Conservation (phyloP, 2,113 vertebrate genomes). For the Hoplias malabaricus region DNA sequence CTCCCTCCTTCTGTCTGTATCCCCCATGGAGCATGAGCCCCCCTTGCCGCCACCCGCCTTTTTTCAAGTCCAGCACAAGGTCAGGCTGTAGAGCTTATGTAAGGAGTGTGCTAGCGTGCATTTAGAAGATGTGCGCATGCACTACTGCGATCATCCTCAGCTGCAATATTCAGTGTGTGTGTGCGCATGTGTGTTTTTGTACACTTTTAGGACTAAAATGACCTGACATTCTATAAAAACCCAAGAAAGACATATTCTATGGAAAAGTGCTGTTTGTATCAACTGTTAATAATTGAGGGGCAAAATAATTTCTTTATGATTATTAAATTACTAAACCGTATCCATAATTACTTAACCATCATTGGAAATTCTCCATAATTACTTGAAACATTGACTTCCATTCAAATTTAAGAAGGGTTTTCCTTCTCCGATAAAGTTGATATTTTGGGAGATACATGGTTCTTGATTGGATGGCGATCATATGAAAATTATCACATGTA, state of each 20-base stretch:
- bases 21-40: neutral
- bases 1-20: neutral
- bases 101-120: slow-evolving; percentile 21
- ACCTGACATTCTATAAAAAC: neutral
- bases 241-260: neutral
- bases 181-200: neutral
- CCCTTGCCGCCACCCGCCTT: neutral
- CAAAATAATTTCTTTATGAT: neutral
- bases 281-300: neutral
- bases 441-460: no score
- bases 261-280: neutral
- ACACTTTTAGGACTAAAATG: neutral
- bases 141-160: neutral
- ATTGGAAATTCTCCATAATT: no score
- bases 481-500: no score
- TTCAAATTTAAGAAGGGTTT: no score
- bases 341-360: no score
- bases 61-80: slow-evolving; percentile 36
- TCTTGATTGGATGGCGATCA: no score
- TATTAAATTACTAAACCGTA: no score
- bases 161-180: neutral
- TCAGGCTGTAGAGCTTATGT: slow-evolving; percentile 37
- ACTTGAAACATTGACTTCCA: no score
- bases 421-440: no score
- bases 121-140: neutral